Evolutionary conservation across 2,113 vertebrate species (phyloP).

Genomic region (Galbula dea): DNA sequence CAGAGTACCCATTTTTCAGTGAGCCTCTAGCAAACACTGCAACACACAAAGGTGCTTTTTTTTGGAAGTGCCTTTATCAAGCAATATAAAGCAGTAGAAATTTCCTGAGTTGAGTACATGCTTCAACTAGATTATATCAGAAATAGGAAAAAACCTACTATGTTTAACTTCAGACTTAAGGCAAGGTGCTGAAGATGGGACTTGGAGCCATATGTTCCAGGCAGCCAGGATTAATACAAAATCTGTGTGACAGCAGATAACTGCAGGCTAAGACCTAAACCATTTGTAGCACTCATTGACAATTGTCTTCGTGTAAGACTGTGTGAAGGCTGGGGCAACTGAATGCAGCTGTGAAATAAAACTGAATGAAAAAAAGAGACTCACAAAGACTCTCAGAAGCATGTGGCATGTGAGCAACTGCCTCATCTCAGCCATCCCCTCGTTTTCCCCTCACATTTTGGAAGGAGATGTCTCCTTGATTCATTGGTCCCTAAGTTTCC

Average conservation of each 20-base stretch:
- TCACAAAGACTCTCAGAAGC: not conserved
- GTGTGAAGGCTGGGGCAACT: not conserved
- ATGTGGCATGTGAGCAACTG: not conserved
- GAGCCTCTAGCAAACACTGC: slow-evolving; percentile 31
- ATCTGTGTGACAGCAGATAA: not conserved
- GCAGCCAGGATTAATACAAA: not conserved
- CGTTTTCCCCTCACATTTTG: not conserved
- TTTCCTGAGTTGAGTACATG: not conserved
- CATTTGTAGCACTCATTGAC: not conserved
- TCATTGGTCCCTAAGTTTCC: not conserved
- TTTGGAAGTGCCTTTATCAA: not conserved
- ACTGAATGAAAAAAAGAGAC: not conserved
- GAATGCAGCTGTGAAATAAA: not conserved
- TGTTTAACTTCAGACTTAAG: not conserved
- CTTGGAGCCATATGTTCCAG: not conserved
- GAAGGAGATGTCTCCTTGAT: not conserved
- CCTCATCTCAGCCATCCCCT: not conserved
- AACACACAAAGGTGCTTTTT: not conserved
- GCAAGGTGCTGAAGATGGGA: not conserved
- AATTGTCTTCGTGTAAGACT: not conserved
- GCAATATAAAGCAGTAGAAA: not conserved
- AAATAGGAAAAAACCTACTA: fast-evolving
- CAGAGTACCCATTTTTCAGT: slow-evolving; percentile 26
- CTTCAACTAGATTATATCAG: not conserved
- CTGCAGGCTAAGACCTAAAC: not conserved